Evolutionary conservation across 92 coral and sea anemone genomes (phyloP).

Genomic region (Anthopleura xanthogrammica): DNA sequence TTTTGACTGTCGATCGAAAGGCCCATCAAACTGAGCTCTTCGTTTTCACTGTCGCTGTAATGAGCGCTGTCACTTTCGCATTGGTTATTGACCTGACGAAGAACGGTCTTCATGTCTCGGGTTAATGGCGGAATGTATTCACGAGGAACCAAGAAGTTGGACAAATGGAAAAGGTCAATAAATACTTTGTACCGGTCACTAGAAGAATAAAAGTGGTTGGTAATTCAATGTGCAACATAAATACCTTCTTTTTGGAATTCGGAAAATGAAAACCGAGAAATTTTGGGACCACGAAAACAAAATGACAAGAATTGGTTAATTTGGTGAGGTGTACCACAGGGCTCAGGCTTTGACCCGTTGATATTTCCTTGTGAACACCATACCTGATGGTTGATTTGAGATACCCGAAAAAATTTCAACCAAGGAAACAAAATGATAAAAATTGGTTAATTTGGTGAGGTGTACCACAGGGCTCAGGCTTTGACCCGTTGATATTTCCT

Average conservation of each 20-base stretch:
- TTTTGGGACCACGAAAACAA: neutral
- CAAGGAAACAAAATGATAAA: neutral
- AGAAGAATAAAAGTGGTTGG: neutral
- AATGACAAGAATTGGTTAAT: neutral
- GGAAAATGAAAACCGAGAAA: too few species aligned
- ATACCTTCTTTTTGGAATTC: neutral
- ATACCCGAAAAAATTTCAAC: slow-evolving; percentile 18
- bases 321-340: neutral
- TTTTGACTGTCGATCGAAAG: neutral
- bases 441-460: neutral
- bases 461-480: neutral
- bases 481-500: neutral
- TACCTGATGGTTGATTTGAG: slow-evolving; percentile 93
- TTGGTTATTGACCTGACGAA: slow-evolving; percentile 56
- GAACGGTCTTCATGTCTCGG: slow-evolving; percentile 74
- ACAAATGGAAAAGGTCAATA: slow-evolving; percentile 83
- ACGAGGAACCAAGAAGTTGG: slow-evolving; percentile 92
- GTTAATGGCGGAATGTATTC: slow-evolving; percentile 80
- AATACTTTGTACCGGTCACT: slow-evolving; percentile 98
- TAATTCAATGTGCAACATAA: neutral
- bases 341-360: neutral
- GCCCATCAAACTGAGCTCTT: slow-evolving; percentile 24
- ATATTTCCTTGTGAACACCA: neutral
- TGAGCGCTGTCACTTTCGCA: slow-evolving; percentile 78
- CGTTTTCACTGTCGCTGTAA: slow-evolving; percentile 73